phyloP scores from a whole-genome alignment of 35 echinoderm and acorn worm genomes.

The Nesometra sesokonis region DNA sequence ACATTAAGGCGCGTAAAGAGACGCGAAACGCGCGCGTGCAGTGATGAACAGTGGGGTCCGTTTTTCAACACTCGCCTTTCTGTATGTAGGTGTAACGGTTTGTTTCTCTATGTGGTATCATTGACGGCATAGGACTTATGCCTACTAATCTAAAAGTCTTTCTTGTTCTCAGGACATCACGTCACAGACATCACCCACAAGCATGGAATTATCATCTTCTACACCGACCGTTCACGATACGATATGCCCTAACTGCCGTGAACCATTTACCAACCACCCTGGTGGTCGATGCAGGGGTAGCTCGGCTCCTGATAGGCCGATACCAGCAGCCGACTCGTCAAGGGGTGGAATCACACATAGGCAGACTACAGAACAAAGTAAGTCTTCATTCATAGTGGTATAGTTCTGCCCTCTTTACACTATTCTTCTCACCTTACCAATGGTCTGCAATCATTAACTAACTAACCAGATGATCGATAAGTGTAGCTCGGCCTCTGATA shows the following conservation, averaged over 20 bases:
- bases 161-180: neutral
- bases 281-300: neutral
- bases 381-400: neutral
- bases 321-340: neutral
- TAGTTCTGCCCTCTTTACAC: no score
- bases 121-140: no score
- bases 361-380: neutral
- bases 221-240: neutral
- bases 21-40: no score
- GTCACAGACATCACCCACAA: neutral
- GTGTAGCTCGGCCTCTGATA: neutral
- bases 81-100: no score
- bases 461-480: no score
- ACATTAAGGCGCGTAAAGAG: no score
- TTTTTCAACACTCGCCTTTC: no score
- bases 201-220: neutral
- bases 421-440: no score
- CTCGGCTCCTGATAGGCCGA: neutral
- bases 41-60: no score
- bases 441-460: neutral
- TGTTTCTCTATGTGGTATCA: no score
- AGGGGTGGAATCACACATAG: neutral
- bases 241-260: neutral
- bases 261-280: neutral
- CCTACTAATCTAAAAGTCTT: neutral